Conservation (phyloP, 2,113 vertebrate species). For the Sprattus sprattus region DNA sequence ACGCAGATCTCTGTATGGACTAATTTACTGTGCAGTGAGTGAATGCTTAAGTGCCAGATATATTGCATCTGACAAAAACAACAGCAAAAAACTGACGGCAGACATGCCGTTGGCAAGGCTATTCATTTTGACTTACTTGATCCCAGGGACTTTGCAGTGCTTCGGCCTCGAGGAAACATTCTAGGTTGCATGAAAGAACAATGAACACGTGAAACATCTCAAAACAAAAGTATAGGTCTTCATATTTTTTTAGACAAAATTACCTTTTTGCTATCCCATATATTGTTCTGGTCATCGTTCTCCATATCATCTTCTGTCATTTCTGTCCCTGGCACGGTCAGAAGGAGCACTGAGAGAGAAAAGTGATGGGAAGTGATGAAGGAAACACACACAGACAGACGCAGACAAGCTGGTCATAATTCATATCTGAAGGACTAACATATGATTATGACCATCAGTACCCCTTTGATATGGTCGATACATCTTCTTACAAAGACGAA, state of each 20-base stretch:
- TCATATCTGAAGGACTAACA: background rate
- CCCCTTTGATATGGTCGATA: background rate
- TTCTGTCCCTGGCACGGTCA: constrained; percentile 91
- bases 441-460: background rate
- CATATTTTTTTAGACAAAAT: background rate
- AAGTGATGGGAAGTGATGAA: constrained; percentile 38
- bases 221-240: constrained; percentile 27
- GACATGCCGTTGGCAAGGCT: background rate
- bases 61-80: background rate
- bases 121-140: constrained; percentile 82
- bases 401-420: background rate
- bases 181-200: constrained; percentile 56
- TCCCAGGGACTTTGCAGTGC: constrained; percentile 96
- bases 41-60: background rate
- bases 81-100: background rate
- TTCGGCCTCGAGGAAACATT: constrained; percentile 84
- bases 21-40: background rate
- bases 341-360: constrained; percentile 78
- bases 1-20: background rate
- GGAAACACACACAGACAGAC: too few relatives aligned
- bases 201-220: background rate
- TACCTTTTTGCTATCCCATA: constrained; percentile 88
- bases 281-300: constrained; percentile 78
- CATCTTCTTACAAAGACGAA: background rate
- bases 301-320: constrained; percentile 77